A percentile compares a stretch with the other conserved stretches of the same genome.
phyloP scores from a whole-genome alignment of 1,140 invertebrate genomes.

The Caenorhabditis brenneri region DNA sequence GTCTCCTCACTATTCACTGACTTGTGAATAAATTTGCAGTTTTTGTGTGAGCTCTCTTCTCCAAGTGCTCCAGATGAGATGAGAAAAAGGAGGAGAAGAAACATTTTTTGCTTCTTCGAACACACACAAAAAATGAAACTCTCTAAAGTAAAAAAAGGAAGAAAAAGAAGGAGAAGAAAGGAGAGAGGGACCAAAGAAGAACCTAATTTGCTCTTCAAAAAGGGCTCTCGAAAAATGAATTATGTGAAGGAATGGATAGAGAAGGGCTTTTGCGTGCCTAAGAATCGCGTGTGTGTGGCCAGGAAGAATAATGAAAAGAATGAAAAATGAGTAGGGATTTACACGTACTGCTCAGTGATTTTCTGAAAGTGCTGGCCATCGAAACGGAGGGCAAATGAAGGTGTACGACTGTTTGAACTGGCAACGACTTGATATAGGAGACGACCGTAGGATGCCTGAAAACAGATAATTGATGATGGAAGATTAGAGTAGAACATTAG shows the following conservation, averaged over 20 bases:
- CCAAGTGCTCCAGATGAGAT: slow-evolving; percentile 19
- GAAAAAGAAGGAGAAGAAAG: not conserved
- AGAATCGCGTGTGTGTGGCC: slow-evolving; percentile 4
- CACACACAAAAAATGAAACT: slow-evolving; percentile 24
- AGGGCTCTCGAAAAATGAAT: slow-evolving; percentile 42
- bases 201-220: slow-evolving; percentile 43
- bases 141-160: not conserved
- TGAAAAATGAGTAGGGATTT: slow-evolving; percentile 32
- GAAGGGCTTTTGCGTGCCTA: slow-evolving; percentile 32
- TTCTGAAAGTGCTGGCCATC: slow-evolving; percentile 18
- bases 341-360: slow-evolving; percentile 41
- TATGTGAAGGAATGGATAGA: not conserved
- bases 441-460: slow-evolving; percentile 21
- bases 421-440: slow-evolving; percentile 10
- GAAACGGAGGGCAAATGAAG: slow-evolving; percentile 23
- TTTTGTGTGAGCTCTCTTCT: slow-evolving; percentile 25
- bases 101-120: not conserved
- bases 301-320: slow-evolving; percentile 38
- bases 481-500: too few relatives aligned
- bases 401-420: not conserved
- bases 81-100: not conserved
- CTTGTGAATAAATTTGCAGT: slow-evolving; percentile 39
- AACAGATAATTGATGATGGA: not conserved
- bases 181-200: slow-evolving; percentile 1
- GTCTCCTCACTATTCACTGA: slow-evolving; percentile 39